These are phyloP conservation scores for Lapara coniferarum DNA, from an alignment of 2,888 invertebrate species.

Conservation along the genomic window DNA sequence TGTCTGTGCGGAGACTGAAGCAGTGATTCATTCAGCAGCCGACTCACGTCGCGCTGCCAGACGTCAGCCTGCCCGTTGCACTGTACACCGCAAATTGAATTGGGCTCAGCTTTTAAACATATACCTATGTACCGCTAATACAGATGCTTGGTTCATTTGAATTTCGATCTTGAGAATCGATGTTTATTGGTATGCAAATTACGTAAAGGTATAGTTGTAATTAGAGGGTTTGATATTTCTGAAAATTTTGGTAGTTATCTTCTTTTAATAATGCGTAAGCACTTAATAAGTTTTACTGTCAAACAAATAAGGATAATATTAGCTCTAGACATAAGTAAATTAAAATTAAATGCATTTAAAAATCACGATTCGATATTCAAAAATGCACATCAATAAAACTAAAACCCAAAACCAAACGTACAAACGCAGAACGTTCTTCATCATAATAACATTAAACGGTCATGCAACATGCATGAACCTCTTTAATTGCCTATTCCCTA, in stretches of 20 bases:
- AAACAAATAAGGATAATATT: too few relatives aligned
- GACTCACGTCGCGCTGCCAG: slow-evolving; percentile 54
- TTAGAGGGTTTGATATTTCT: not conserved
- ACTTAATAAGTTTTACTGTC: too few relatives aligned
- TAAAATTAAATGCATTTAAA: not conserved
- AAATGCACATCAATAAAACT: not conserved
- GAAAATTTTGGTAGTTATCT: too few relatives aligned
- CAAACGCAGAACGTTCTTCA: not conserved
- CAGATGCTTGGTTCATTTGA: not conserved
- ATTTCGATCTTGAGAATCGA: not conserved
- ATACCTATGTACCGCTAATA: not conserved
- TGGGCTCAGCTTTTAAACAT: not conserved
- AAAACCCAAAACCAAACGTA: not conserved
- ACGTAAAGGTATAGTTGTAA: not conserved
- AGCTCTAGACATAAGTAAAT: not conserved
- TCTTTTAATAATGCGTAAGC: too few relatives aligned
- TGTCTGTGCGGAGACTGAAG: slow-evolving; percentile 31
- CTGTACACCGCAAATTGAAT: slow-evolving; percentile 24
- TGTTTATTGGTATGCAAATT: not conserved
- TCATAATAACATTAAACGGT: slow-evolving; percentile 46
- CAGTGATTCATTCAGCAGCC: slow-evolving; percentile 67
- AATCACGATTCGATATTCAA: not conserved
- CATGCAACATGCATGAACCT: slow-evolving; percentile 77
- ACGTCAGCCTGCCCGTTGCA: slow-evolving; percentile 34
- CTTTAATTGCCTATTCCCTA: slow-evolving; percentile 78